Conservation (phyloP, 2,888 invertebrate species). For the Euzophera pinguis region DNA sequence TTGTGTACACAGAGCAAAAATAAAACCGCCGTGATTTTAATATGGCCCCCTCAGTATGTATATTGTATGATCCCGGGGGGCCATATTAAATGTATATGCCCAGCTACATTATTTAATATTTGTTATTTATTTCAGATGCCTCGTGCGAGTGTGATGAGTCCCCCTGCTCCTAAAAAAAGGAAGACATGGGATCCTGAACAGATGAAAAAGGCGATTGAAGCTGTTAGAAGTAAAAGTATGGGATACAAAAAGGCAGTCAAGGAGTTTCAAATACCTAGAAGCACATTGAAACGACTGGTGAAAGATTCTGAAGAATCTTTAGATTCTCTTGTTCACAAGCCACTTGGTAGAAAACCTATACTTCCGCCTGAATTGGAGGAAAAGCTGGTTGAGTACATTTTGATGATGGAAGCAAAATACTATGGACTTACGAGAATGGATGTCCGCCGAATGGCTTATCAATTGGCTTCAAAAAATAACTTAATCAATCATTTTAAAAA, state of each 20-base stretch:
- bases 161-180: not conserved
- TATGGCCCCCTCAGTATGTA: not conserved
- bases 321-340: conserved; percentile 1
- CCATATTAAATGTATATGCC: not conserved
- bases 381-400: conserved; percentile 14
- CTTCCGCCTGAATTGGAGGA: conserved; percentile 12
- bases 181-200: not conserved
- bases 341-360: conserved; percentile 16
- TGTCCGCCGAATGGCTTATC: not conserved
- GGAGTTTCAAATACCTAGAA: not conserved
- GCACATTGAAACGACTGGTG: not conserved
- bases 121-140: not conserved
- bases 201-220: not conserved
- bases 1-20: not conserved
- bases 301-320: not conserved
- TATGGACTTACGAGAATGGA: conserved; percentile 17
- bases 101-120: not conserved
- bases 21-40: not conserved
- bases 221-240: not conserved
- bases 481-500: conserved; percentile 14
- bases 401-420: conserved; percentile 17
- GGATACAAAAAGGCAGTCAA: not conserved
- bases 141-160: not conserved
- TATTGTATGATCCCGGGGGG: not conserved
- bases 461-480: too few species aligned